Base-by-base conservation (phyloP, 37 sponge, comb jelly and placozoan species). In the Eunapius fragilis region DNA sequence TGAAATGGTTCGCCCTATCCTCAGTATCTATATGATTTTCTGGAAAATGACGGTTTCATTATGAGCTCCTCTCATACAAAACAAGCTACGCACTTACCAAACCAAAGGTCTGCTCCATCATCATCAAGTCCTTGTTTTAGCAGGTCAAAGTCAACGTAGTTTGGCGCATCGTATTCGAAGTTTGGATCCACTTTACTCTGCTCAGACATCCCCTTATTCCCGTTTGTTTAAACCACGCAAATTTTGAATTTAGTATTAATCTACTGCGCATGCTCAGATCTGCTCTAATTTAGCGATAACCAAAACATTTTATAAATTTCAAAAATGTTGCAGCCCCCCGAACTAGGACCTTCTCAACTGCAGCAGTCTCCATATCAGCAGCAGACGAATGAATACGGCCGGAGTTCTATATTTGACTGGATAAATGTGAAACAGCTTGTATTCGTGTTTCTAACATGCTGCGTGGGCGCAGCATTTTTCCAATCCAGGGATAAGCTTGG, bases 141-240 rank as follows among this genome's bases (percentile, higher is more conserved):
- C 31, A 36, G 23, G 19, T 75, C 77, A 72, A 93, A 93, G 82
- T 93, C 93, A 23, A 93, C 84, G 48, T 71, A 93, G 11, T 19
- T 73, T 2, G 93, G 93, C 67, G 93, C 93, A 38, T 93, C 90
- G 32, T 68, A 93, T 72, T 93, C 90, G 31, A 69, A 89, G 3
- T 23, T 32, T 25, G 88, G 85, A 34, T 92, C 92, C 26, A 84
- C 78, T 27, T 86, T 23, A 17, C 28, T 32, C 70, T 33, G 23
- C 6, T 25, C 35, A 36, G 23, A 37, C 35, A 31, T 58, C 14
- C 14, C 58, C 14, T 19, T 11, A 17, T 17, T 11, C 58, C 58
- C 58, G 58, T 58, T 58, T 58, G 58, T 58, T 58, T 58, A 37
- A 76, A 25, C 35, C 77, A 76, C 77, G 36, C 77, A 31, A 76